Evolutionary conservation across 2,113 vertebrate species (phyloP).

Genomic region (Bolborhynchus lineola): DNA sequence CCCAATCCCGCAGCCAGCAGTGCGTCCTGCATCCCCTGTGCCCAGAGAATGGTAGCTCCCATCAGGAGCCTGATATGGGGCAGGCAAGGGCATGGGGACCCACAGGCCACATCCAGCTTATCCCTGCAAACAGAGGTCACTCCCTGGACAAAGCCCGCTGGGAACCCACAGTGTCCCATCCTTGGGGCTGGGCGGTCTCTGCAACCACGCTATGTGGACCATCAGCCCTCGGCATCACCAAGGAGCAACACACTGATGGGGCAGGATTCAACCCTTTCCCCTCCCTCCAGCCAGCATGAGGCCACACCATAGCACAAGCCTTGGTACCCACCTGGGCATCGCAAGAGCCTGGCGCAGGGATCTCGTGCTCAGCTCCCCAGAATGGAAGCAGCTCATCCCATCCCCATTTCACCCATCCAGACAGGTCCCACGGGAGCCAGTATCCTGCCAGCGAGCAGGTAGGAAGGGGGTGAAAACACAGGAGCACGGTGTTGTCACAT

Average conservation of each 20-base stretch:
- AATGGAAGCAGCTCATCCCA: fast-evolving
- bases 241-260: background rate
- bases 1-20: background rate
- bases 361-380: background rate
- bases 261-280: background rate
- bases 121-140: background rate
- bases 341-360: fast-evolving
- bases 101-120: background rate
- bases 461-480: background rate
- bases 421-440: background rate
- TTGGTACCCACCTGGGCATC: fast-evolving
- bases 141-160: background rate
- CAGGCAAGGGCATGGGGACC: background rate
- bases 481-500: background rate
- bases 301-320: fast-evolving
- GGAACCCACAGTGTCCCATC: fast-evolving
- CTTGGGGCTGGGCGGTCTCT: fast-evolving
- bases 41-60: background rate
- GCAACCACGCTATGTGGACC: fast-evolving
- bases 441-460: background rate
- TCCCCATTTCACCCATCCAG: background rate
- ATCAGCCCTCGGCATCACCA: fast-evolving
- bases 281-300: fast-evolving
- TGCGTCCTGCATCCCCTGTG: fast-evolving
- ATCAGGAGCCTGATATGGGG: no score